Base-by-base conservation (phyloP, 2,888 invertebrate genomes). In the Periphyllus acericola region DNA sequence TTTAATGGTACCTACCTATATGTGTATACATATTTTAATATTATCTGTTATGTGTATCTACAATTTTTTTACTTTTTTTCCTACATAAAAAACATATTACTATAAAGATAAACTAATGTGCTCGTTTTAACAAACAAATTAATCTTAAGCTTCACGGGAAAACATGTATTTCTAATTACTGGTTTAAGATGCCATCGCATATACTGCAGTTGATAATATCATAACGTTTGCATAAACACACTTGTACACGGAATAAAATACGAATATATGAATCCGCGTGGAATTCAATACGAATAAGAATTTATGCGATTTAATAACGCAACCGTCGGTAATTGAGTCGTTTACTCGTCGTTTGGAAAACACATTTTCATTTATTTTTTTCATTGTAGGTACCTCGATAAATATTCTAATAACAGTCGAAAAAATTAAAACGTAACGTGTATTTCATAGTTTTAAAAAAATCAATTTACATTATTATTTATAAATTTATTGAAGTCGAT, bases 141-240 rank as follows among this genome's bases (percentile, higher is more conserved):
- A 25, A 60, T 36, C n/a, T 79, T 36, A 3, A 29, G 19, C 11
- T 0, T n/a, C 40, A 9, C 21, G 1, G 8, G 9, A 66, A 29
- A 81, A 81, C 80, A 40, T 40, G 40, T 40, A 81, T 68, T 68
- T 68, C 40, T 81, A 81, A 79, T 79, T 60, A 79, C n/a, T 79
- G 9, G 6, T 78, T 78, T 78, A 25, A 55, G 34, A 19, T 60
- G 19, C 11, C 40, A 55, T 78, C 32, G 19, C 14, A 68, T 21
- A 66, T n/a, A n/a, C n/a, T n/a, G n/a, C 66, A 40, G 8, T 40
- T 40, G 66, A 66, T 25, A 66, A 3, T 25, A 25, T 25, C 25
- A 66, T 66, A 1, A 19, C 14, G 25, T 21, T 66, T 66, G 25
- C 66, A 66, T 25, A 25, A 17, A 21, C 17, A 55, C 3, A 55